Conservation (phyloP, 1,140 invertebrate species). For the Tribolium castaneum region DNA sequence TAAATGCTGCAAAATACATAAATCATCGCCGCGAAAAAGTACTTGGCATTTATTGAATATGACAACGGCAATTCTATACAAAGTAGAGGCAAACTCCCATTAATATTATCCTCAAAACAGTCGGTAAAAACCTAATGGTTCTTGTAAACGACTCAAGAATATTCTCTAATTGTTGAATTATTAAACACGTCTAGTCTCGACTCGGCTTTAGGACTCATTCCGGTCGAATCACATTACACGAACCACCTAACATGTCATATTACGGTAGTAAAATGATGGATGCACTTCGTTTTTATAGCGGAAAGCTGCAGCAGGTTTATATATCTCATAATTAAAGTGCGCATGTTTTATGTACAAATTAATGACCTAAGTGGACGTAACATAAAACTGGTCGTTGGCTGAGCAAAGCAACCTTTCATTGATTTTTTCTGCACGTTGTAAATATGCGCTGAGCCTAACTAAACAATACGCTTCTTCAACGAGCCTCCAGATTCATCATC, state of each 20-base stretch:
- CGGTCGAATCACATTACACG: conserved; percentile 51
- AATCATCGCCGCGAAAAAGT: conserved; percentile 13
- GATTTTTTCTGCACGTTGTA: conserved; percentile 4
- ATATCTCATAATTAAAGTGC: conserved; percentile 52
- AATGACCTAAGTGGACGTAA: conserved; percentile 43
- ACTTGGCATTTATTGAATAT: conserved; percentile 29
- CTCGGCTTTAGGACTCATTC: neutral
- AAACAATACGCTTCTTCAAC: neutral
- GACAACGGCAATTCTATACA: conserved; percentile 25
- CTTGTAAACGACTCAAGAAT: neutral
- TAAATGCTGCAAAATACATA: conserved; percentile 34
- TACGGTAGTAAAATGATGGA: conserved; percentile 50
- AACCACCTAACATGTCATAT: conserved; percentile 49
- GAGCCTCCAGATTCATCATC: no score
- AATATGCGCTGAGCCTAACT: neutral
- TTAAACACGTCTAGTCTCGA: no score
- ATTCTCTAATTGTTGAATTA: neutral
- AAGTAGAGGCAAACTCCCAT: conserved; percentile 21
- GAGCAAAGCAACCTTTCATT: conserved; percentile 23
- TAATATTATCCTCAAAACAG: conserved; percentile 1
- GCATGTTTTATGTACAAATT: conserved; percentile 50
- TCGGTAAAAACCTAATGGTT: conserved; percentile 21
- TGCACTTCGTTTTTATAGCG: conserved; percentile 48
- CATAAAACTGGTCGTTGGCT: conserved; percentile 19
- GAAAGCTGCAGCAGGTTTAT: conserved; percentile 44